A percentile compares a stretch with the other conserved stretches of the same genome.
phyloP scores from a whole-genome alignment of 2,113 vertebrate species.

The Vidua chalybeata region DNA sequence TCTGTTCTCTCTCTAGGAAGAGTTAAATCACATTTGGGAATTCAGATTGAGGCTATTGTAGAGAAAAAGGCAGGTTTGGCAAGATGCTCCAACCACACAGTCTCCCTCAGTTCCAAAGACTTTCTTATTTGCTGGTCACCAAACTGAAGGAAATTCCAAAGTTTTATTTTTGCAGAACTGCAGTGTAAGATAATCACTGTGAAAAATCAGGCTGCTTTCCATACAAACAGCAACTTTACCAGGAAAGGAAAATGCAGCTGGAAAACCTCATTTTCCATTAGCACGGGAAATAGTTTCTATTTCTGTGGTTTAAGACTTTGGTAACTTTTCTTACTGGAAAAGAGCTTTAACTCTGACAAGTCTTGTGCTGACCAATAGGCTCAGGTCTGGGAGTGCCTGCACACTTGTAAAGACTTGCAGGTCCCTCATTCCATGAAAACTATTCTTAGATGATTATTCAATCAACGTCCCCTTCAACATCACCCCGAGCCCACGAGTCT shows the following conservation, averaged over 20 bases:
- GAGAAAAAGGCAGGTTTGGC: slow-evolving; percentile 32
- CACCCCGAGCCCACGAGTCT: neutral
- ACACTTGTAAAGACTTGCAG: slow-evolving; percentile 3
- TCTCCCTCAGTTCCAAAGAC: neutral
- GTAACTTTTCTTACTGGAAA: slow-evolving; percentile 33
- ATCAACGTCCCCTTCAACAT: neutral
- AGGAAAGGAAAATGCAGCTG: slow-evolving; percentile 37
- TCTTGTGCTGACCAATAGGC: neutral
- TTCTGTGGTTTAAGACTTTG: slow-evolving; percentile 37
- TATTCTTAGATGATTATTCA: neutral
- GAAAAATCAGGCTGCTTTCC: slow-evolving; percentile 43
- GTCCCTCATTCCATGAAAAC: neutral
- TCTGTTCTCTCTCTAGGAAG: neutral
- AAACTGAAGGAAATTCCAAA: slow-evolving; percentile 65
- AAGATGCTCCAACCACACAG: slow-evolving; percentile 42
- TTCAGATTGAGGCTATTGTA: neutral
- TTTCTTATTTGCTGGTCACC: slow-evolving; percentile 47
- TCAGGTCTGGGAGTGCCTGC: neutral
- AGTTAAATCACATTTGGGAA: slow-evolving; percentile 22
- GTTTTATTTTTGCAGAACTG: slow-evolving; percentile 26
- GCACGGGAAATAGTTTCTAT: slow-evolving; percentile 26
- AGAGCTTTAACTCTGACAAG: slow-evolving; percentile 32
- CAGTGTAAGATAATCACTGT: slow-evolving; percentile 28
- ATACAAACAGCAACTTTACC: neutral
- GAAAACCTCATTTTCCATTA: slow-evolving; percentile 8